A percentile compares a stretch with the other conserved stretches of the same genome.
Conservation (phyloP, 2,113 vertebrate species). For the Xyliphius kryptos region DNA sequence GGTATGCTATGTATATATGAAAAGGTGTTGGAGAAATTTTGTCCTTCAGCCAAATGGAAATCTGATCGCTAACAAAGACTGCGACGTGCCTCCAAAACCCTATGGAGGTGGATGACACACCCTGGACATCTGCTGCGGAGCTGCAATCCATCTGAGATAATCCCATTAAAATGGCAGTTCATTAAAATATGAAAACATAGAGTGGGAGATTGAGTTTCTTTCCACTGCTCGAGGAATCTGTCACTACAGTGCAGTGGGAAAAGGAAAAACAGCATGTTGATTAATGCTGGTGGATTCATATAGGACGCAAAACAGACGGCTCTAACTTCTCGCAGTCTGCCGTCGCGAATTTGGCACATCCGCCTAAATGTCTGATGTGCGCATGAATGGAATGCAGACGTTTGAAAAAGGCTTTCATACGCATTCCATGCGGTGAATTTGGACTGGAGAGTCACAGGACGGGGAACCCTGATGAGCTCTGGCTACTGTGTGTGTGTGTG, state of each 20-base stretch:
- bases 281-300: conserved; percentile 39
- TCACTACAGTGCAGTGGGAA: too few species aligned
- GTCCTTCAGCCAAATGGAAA: conserved; percentile 14
- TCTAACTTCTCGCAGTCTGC: too few species aligned
- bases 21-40: background rate
- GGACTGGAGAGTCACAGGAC: too few species aligned
- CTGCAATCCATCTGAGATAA: conserved; percentile 32
- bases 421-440: too few species aligned
- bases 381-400: too few species aligned
- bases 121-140: conserved; percentile 52
- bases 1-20: too few species aligned
- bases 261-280: conserved; percentile 26
- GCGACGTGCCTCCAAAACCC: conserved; percentile 22
- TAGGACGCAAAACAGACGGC: conserved; percentile 21
- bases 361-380: too few species aligned
- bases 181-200: conserved; percentile 55
- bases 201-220: conserved; percentile 49
- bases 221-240: conserved; percentile 35
- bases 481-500: too few species aligned
- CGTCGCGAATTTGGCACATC: too few species aligned
- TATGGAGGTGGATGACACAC: conserved; percentile 26
- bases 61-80: conserved; percentile 20
- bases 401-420: too few species aligned
- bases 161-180: conserved; percentile 48
- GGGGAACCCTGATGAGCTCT: too few species aligned